phyloP scores from a whole-genome alignment of 2,888 invertebrate genomes.

The Blastobasis adustella region DNA sequence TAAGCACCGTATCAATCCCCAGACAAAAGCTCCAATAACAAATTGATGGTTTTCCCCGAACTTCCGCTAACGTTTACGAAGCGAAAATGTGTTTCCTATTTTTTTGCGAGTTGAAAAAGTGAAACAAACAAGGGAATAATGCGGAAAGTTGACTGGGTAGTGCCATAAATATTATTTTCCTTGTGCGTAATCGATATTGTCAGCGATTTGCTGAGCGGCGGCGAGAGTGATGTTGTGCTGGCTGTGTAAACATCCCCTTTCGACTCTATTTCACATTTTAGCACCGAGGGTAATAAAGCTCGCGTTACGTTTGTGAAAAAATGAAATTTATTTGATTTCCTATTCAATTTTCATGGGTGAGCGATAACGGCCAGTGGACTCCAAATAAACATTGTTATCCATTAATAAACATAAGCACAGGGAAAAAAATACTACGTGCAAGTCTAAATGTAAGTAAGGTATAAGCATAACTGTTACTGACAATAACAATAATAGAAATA shows the following conservation, averaged over 20 bases:
- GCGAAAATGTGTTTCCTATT: slow-evolving; percentile 31
- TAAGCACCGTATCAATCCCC: slow-evolving; percentile 1
- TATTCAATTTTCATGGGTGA: too few species aligned
- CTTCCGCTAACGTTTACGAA: slow-evolving; percentile 22
- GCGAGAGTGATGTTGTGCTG: slow-evolving; percentile 44
- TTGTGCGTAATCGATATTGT: slow-evolving; percentile 50
- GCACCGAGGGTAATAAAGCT: not conserved
- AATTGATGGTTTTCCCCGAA: slow-evolving; percentile 19
- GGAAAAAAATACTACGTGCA: too few species aligned
- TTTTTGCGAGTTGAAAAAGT: slow-evolving; percentile 35
- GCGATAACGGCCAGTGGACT: too few species aligned
- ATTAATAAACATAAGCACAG: too few species aligned
- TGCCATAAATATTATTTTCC: slow-evolving; percentile 50
- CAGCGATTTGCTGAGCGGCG: slow-evolving; percentile 50
- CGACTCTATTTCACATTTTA: slow-evolving; percentile 20
- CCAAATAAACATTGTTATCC: too few species aligned
- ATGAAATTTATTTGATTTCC: too few species aligned
- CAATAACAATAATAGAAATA: too few species aligned
- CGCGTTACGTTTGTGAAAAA: too few species aligned
- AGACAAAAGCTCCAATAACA: slow-evolving; percentile 7
- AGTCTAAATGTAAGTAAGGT: too few species aligned
- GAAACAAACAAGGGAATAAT: slow-evolving; percentile 43
- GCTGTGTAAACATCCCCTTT: slow-evolving; percentile 36
- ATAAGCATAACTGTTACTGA: too few species aligned
- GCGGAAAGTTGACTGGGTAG: slow-evolving; percentile 37